Evolutionary conservation across 2,113 vertebrate genomes (phyloP).

Genomic region (Delphinus delphis): DNA sequence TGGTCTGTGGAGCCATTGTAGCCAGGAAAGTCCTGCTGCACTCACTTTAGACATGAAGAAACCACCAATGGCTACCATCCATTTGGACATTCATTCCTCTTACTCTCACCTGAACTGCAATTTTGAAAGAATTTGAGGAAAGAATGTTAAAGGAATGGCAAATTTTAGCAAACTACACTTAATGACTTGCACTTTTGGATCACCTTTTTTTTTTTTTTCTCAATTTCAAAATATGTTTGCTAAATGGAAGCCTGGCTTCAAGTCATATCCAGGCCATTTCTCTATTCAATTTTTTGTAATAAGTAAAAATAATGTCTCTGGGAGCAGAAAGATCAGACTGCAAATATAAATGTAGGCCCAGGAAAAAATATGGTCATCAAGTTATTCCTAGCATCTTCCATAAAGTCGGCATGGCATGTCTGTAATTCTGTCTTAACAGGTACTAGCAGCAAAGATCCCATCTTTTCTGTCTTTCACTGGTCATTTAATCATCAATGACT

Average conservation of each 20-base stretch:
- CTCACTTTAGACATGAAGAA: neutral
- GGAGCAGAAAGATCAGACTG: neutral
- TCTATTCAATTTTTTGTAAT: neutral
- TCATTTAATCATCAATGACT: neutral
- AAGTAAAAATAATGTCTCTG: neutral
- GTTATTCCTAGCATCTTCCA: neutral
- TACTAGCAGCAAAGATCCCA: neutral
- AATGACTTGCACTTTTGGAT: neutral
- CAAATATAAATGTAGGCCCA: neutral
- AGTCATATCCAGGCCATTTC: neutral
- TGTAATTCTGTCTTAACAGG: neutral
- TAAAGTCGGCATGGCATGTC: neutral
- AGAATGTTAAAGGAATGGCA: neutral
- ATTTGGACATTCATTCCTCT: neutral
- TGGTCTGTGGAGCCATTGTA: neutral
- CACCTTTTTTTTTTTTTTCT: neutral
- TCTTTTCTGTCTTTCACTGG: neutral
- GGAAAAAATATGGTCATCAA: neutral
- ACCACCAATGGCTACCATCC: neutral
- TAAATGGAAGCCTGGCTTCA: neutral
- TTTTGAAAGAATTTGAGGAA: neutral
- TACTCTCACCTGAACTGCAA: neutral
- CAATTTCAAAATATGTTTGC: constrained; percentile 2
- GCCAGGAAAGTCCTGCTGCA: neutral
- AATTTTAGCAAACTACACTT: neutral